Base-by-base conservation (phyloP, 1,140 invertebrate genomes). In the Tetramorium alpestre region DNA sequence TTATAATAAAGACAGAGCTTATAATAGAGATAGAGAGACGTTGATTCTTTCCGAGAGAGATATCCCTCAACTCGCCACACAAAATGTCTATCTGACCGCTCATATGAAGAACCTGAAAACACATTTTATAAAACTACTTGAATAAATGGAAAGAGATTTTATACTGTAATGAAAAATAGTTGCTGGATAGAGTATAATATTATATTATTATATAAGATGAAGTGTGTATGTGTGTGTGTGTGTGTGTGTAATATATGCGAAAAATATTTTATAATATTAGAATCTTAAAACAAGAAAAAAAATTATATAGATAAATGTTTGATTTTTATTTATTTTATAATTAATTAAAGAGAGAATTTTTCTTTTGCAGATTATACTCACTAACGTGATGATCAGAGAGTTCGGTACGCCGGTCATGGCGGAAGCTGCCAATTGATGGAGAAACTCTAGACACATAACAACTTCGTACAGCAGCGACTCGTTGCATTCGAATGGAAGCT, bases 11-110 rank as follows among this genome's bases (percentile, higher is more conserved):
- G 8, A 25, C 33, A 6, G 7, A 0, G 0, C n/a, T 76, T 4
- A 58, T 28, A 22, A 60, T 60, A 0, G 11, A n/a, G 8, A 25
- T 22, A 6, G 7, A 0, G 0, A 70, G 18, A 49, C 6, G 16
- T 4, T 11, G n/a, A 18, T n/a, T 41, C 3, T 51, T 22, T 3
- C 22, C 25, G 0, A 16, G 0, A 44, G 28, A 72, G 7, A 89
- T 38, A 25, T 72, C 13, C 10, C 16, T 22, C 10, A 90, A 18
- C 25, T 8, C 22, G 0, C 70, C 38, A 22, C 89, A 67, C 2
- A 89, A 54, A 41, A 90, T 80, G 4, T 90, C 86, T 25, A 89
- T 62, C 10, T 90, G 88, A 2, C 73, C 72, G 13, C 72, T 86
- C 2, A 47, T 25, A 38, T 90, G 88, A 58, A 90, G 33, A 56